phyloP scores from a whole-genome alignment of 2,797 vertebrate genomes.

The Chromobotia macracanthus region DNA sequence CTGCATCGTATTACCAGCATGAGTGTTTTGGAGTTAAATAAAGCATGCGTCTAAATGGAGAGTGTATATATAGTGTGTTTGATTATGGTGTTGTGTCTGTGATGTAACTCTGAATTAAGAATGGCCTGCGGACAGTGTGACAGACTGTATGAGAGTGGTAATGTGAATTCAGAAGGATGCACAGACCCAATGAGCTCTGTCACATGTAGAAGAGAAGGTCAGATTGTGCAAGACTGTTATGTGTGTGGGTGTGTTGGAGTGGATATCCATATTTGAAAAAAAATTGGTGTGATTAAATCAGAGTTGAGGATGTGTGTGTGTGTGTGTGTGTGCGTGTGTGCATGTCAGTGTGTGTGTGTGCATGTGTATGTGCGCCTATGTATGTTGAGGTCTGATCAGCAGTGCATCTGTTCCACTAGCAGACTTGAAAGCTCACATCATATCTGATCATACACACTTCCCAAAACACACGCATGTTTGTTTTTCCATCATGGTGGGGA shows the following conservation, averaged over 20 bases:
- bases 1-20: constrained; percentile 3
- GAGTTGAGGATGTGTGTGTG: not conserved
- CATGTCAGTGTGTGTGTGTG: too few relatives aligned
- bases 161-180: constrained; percentile 5
- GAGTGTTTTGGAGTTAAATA: constrained; percentile 11
- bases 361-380: not conserved
- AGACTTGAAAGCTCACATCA: constrained; percentile 23
- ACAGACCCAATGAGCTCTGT: constrained; percentile 39
- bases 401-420: constrained; percentile 4
- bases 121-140: constrained; percentile 41
- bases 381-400: constrained; percentile 31
- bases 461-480: constrained; percentile 15
- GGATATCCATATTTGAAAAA: not conserved
- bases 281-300: constrained; percentile 2
- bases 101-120: constrained; percentile 51
- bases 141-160: constrained; percentile 31
- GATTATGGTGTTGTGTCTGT: constrained; percentile 24
- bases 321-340: too few relatives aligned
- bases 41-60: constrained; percentile 23
- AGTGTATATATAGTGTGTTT: constrained; percentile 25
- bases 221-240: constrained; percentile 35
- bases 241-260: not conserved
- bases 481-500: not conserved
- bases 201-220: constrained; percentile 53
- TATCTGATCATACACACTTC: constrained; percentile 27